Percentiles rank a stretch among this genome's conserved stretches.
Conservation (phyloP, 2,113 vertebrate species). For the Corythornis vintsioides region DNA sequence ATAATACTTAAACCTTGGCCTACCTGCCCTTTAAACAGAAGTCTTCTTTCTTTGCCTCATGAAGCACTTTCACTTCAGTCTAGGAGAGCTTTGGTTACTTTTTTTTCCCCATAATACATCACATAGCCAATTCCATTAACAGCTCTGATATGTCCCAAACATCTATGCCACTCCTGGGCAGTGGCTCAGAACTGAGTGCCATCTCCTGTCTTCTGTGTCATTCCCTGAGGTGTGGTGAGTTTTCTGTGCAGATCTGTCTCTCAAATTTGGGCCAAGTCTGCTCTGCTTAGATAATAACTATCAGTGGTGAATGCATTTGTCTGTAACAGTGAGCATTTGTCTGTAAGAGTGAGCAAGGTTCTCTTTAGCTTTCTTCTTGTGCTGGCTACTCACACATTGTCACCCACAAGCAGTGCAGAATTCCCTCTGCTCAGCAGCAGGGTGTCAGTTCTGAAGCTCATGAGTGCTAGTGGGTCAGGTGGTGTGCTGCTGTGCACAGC, state of each 20-base stretch:
- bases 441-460: neutral
- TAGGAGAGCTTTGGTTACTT: neutral
- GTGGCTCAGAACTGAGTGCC: neutral
- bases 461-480: neutral
- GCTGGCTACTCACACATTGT: neutral
- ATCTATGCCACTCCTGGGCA: neutral
- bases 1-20: neutral
- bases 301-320: neutral
- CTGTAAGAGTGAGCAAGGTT: neutral
- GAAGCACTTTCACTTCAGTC: neutral
- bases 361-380: conserved; percentile 19
- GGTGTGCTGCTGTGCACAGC: neutral
- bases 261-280: neutral
- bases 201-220: neutral
- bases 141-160: neutral
- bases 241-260: neutral
- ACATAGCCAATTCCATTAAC: neutral
- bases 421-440: neutral
- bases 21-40: neutral
- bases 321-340: neutral
- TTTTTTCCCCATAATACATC: neutral
- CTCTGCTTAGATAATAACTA: neutral
- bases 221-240: neutral
- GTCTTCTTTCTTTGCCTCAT: neutral
- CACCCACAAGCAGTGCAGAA: neutral